phyloP scores from a whole-genome alignment of 2,888 invertebrate species.

The Magallana nippona region DNA sequence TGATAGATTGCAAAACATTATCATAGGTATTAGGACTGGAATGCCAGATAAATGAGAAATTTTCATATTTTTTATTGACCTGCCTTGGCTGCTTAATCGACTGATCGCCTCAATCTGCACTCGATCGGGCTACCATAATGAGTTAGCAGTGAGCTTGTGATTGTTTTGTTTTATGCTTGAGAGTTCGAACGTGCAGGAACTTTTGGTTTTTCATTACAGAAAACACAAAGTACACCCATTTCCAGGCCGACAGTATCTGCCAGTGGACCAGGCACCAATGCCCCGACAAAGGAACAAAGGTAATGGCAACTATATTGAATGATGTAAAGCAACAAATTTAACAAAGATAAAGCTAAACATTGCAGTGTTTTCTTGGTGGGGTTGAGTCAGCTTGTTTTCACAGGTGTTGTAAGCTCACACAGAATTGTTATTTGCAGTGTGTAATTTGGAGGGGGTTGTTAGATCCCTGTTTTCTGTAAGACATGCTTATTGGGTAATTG shows the following conservation, averaged over 20 bases:
- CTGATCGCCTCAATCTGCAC: not conserved
- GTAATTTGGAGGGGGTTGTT: not conserved
- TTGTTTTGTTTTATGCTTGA: not conserved
- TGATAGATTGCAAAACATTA: constrained; percentile 23
- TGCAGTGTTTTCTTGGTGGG: not conserved
- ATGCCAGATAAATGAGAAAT: constrained; percentile 20
- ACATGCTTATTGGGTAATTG: constrained; percentile 21
- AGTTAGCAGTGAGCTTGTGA: constrained; percentile 1
- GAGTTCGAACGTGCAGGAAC: not conserved
- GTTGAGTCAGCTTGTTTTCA: constrained; percentile 12
- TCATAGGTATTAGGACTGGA: constrained; percentile 21
- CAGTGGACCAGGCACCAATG: constrained; percentile 43
- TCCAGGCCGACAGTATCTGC: constrained; percentile 28
- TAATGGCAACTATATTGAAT: constrained; percentile 14
- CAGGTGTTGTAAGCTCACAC: constrained; percentile 30
- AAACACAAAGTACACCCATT: constrained; percentile 7
- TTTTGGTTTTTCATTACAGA: constrained; percentile 1
- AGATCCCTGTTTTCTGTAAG: constrained; percentile 25
- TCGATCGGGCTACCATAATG: not conserved
- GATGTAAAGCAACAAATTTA: not conserved
- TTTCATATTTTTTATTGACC: constrained; percentile 13
- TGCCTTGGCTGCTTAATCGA: not conserved
- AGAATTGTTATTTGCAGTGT: not conserved
- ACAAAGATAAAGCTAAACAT: not conserved
- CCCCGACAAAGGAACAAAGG: constrained; percentile 50